These are phyloP conservation scores for Shinisaurus crocodilurus DNA, from an alignment of 2,113 vertebrate genomes.

Conservation along the genomic window DNA sequence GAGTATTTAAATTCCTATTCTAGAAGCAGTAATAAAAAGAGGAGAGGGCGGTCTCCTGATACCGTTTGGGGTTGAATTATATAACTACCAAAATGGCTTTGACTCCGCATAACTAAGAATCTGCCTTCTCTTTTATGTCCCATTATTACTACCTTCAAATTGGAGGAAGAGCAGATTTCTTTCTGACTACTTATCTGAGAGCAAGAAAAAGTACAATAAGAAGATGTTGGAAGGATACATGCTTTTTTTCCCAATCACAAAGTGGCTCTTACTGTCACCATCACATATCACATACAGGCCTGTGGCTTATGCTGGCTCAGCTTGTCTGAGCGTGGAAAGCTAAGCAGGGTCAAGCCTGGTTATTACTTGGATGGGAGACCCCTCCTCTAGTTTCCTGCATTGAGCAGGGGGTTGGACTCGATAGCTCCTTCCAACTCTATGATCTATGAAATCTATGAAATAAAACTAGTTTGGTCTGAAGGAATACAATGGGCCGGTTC, in stretches of 20 bases:
- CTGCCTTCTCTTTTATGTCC: neutral
- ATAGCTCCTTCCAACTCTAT: too few relatives aligned
- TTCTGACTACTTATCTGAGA: too few relatives aligned
- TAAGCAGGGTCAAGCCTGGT: too few relatives aligned
- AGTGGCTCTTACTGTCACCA: neutral
- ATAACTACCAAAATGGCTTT: neutral
- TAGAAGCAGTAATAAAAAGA: neutral
- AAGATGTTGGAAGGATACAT: neutral
- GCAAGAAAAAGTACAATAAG: neutral
- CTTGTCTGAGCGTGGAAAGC: too few relatives aligned
- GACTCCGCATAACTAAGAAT: neutral
- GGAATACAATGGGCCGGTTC: neutral
- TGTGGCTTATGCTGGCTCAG: too few relatives aligned
- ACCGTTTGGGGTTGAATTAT: neutral
- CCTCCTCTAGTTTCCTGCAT: too few relatives aligned
- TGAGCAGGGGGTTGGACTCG: too few relatives aligned
- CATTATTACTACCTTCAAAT: neutral
- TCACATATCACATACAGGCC: neutral
- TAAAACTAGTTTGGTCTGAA: neutral
- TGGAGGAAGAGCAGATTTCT: neutral
- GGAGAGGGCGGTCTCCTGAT: neutral
- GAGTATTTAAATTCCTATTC: neutral
- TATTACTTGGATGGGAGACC: too few relatives aligned
- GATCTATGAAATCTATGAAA: too few relatives aligned
- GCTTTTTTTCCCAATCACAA: neutral